Conservation (phyloP, 2,797 vertebrate species). For the Rhinichthys osculus region DNA sequence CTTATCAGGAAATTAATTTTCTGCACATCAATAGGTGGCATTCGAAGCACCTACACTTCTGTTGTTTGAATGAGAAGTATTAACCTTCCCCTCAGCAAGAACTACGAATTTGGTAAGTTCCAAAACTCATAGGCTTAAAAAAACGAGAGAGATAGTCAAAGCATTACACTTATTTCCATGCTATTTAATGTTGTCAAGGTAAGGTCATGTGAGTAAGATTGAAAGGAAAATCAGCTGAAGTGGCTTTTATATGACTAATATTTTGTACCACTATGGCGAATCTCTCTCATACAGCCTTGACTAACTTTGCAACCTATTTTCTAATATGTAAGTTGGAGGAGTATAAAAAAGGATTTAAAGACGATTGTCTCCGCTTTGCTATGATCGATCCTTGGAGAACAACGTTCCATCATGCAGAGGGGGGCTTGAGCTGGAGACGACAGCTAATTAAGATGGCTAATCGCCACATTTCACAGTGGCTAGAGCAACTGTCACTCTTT, state of each 20-base stretch:
- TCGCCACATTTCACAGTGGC: slow-evolving; percentile 72
- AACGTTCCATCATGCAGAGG: slow-evolving; percentile 73
- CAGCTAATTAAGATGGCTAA: slow-evolving; percentile 79
- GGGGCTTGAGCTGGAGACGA: slow-evolving; percentile 69
- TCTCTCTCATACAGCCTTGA: slow-evolving; percentile 41
- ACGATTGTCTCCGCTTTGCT: slow-evolving; percentile 13
- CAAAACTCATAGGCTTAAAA: slow-evolving; percentile 25
- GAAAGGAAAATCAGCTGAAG: slow-evolving; percentile 52
- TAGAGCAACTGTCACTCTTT: slow-evolving; percentile 67
- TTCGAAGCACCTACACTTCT: slow-evolving; percentile 37
- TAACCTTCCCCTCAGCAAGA: slow-evolving; percentile 48
- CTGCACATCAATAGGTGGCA: slow-evolving; percentile 21
- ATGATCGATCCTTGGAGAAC: slow-evolving; percentile 69
- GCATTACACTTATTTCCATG: slow-evolving; percentile 49
- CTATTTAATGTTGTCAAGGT: slow-evolving; percentile 46
- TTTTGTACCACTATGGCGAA: slow-evolving; percentile 21
- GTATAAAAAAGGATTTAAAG: slow-evolving; percentile 33
- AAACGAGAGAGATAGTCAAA: slow-evolving; percentile 34
- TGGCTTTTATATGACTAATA: slow-evolving; percentile 47
- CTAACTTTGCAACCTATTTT: slow-evolving; percentile 35
- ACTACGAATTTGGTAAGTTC: slow-evolving; percentile 43
- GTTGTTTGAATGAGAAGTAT: slow-evolving; percentile 40
- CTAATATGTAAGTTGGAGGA: slow-evolving; percentile 17
- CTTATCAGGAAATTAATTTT: slow-evolving; percentile 43
- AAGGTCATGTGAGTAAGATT: slow-evolving; percentile 37